Evolutionary conservation across 37 sponge, comb jelly and placozoan genomes (phyloP).

Genomic region (Petrosia ficiformis): DNA sequence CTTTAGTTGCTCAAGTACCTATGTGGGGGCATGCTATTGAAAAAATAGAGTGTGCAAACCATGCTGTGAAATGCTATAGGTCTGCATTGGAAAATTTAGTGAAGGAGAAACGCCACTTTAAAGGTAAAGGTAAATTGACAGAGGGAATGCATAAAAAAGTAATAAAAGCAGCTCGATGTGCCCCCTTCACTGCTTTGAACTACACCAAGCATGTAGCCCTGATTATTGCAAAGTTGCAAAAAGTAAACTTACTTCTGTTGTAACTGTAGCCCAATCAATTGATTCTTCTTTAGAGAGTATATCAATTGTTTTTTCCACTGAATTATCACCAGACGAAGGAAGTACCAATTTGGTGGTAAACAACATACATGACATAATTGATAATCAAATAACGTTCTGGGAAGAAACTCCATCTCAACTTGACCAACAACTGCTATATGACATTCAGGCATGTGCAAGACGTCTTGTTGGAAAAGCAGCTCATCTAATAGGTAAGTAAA

Average conservation of each 20-base stretch:
- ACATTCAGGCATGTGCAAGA: conserved; percentile 7
- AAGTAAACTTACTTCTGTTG: background rate
- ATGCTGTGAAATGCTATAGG: conserved; percentile 27
- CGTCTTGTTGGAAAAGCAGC: conserved; percentile 26
- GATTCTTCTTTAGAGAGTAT: no score
- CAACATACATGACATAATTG: background rate
- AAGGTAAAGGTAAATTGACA: conserved; percentile 11
- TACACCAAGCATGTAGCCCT: conserved; percentile 8
- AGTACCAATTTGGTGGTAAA: no score
- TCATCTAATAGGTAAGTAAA: background rate
- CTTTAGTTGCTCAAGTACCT: background rate
- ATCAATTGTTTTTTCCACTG: no score
- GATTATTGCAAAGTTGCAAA: conserved; percentile 7
- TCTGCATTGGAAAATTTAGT: conserved; percentile 21
- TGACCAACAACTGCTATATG: conserved; percentile 7
- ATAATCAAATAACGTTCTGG: background rate
- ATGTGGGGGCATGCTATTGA: background rate
- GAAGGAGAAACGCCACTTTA: conserved; percentile 1
- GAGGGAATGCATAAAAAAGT: background rate
- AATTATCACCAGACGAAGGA: no score
- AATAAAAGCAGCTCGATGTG: conserved; percentile 29
- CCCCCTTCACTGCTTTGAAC: conserved; percentile 25
- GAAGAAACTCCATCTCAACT: background rate
- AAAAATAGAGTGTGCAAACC: conserved; percentile 27
- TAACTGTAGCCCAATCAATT: no score